Evolutionary conservation across 2,888 invertebrate species (phyloP).

Genomic region (Glyphotaelius pellucidus): DNA sequence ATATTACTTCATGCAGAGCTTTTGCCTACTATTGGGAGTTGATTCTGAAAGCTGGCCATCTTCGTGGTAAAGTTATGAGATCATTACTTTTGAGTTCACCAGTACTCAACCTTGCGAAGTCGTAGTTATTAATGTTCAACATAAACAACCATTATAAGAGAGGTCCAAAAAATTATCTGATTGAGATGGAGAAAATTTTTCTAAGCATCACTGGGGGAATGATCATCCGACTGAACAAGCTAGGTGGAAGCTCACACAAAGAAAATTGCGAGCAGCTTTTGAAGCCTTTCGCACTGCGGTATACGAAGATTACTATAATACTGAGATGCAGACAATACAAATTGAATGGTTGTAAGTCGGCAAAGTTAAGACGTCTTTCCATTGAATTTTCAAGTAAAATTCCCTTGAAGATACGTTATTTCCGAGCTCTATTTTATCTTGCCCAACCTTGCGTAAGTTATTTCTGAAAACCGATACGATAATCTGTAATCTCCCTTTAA

Average conservation of each 20-base stretch:
- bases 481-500: constrained; percentile 22
- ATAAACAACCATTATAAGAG: too few relatives aligned
- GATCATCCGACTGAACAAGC: neutral
- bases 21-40: too few relatives aligned
- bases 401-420: neutral
- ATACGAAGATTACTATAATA: neutral
- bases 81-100: too few relatives aligned
- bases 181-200: too few relatives aligned
- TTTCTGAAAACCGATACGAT: constrained; percentile 17
- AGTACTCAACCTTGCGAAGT: too few relatives aligned
- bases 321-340: neutral
- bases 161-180: too few relatives aligned
- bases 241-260: neutral
- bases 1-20: too few relatives aligned
- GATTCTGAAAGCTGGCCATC: too few relatives aligned
- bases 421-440: neutral
- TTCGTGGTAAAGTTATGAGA: too few relatives aligned
- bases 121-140: too few relatives aligned
- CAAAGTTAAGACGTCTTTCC: neutral
- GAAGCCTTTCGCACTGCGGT: neutral
- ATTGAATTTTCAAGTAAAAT: neutral
- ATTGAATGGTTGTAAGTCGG: neutral
- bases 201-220: too few relatives aligned
- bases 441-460: constrained; percentile 13
- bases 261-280: neutral